phyloP scores from a whole-genome alignment of 1,140 invertebrate genomes.

The Bradynema listronoti region DNA sequence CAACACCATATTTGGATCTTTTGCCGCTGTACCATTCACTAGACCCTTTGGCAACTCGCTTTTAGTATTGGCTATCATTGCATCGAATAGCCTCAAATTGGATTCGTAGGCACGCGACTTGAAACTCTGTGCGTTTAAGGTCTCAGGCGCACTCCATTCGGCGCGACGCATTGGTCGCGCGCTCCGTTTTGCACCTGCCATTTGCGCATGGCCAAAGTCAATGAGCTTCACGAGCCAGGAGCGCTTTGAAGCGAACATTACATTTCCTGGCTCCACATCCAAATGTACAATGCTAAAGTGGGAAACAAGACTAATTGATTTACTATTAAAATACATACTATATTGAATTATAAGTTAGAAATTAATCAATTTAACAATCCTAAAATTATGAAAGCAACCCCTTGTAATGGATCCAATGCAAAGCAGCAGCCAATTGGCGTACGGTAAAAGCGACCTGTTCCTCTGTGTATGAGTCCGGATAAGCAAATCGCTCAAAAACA shows the following conservation, averaged over 20 bases:
- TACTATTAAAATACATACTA: neutral
- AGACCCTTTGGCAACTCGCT: no score
- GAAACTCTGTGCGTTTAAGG: conserved; percentile 62
- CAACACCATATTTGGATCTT: neutral
- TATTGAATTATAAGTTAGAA: conserved; percentile 6
- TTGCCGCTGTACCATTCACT: neutral
- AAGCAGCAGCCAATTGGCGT: conserved; percentile 49
- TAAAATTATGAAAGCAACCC: conserved; percentile 23
- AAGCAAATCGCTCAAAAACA: conserved; percentile 54
- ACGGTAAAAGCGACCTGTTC: conserved; percentile 55
- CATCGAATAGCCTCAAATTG: no score
- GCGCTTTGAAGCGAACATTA: conserved; percentile 81
- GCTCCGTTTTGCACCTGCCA: conserved; percentile 62
- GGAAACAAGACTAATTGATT: conserved; percentile 23
- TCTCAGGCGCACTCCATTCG: conserved; percentile 73
- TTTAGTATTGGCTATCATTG: no score
- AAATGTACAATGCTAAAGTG: conserved; percentile 86
- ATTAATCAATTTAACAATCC: neutral
- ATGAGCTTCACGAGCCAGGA: conserved; percentile 76
- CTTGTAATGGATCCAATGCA: conserved; percentile 56
- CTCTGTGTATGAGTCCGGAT: conserved; percentile 51
- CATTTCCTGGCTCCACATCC: conserved; percentile 87
- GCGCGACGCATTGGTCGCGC: conserved; percentile 39
- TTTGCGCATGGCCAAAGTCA: conserved; percentile 78
- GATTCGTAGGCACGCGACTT: no score